Conservation (phyloP, 2,113 vertebrate species). For the Riparia riparia region DNA sequence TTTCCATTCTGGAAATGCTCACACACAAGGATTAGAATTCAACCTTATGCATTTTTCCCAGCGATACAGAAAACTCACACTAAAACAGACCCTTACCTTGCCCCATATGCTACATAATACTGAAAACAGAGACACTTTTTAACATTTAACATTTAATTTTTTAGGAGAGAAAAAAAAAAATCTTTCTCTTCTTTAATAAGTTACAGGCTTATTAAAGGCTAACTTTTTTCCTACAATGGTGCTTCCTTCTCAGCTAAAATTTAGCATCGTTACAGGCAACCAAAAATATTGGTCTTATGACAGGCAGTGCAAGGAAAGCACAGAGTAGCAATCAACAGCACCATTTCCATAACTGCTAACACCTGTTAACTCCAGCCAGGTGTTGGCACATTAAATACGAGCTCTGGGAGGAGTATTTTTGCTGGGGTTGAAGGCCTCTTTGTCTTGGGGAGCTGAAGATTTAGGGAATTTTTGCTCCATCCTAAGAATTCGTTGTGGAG, state of each 20-base stretch:
- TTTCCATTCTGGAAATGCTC: not conserved
- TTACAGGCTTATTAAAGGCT: not conserved
- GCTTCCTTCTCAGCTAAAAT: not conserved
- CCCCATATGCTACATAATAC: not conserved
- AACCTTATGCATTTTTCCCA: not conserved
- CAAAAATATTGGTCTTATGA: not conserved
- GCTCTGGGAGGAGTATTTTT: not conserved
- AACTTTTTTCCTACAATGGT: not conserved
- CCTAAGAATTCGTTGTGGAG: fast-evolving
- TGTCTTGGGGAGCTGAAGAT: fast-evolving
- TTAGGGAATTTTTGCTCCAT: not conserved
- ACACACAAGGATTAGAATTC: not conserved
- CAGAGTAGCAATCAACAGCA: not conserved
- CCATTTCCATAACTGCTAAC: not conserved
- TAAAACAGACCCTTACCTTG: not conserved
- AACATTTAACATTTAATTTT: not conserved
- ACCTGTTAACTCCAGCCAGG: conserved; percentile 3
- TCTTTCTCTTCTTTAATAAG: not conserved
- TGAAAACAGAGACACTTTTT: not conserved
- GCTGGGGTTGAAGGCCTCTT: fast-evolving
- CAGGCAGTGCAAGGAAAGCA: not conserved
- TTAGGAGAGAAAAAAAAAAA: not conserved
- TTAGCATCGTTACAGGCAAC: not conserved
- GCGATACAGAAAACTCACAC: not conserved
- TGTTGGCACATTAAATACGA: conserved; percentile 6